A percentile compares a stretch with the other conserved stretches of the same genome.
Conservation (phyloP, 2,888 invertebrate genomes). For the Andrena fulva region DNA sequence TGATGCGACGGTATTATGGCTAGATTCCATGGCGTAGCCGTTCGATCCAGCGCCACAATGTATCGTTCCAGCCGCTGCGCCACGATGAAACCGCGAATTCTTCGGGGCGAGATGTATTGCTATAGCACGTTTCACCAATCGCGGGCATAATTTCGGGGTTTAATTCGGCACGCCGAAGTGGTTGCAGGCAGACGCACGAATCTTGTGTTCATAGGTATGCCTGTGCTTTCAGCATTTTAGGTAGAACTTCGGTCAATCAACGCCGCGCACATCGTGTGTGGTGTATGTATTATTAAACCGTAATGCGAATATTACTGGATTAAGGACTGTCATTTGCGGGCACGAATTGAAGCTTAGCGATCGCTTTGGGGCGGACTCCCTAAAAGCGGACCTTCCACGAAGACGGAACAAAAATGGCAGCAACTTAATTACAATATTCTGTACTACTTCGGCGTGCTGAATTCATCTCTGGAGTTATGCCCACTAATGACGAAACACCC, state of each 20-base stretch:
- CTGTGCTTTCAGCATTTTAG: too few relatives aligned
- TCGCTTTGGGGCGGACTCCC: neutral
- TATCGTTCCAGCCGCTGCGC: neutral
- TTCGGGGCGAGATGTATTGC: too few relatives aligned
- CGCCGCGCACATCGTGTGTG: too few relatives aligned
- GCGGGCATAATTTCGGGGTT: too few relatives aligned
- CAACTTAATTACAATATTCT: constrained; percentile 8
- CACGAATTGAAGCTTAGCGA: neutral
- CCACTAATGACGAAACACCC: neutral
- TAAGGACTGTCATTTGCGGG: neutral
- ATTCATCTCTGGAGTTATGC: neutral
- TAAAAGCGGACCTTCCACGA: neutral
- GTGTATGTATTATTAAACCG: too few relatives aligned
- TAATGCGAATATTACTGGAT: too few relatives aligned
- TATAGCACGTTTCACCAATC: too few relatives aligned
- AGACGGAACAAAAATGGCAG: neutral
- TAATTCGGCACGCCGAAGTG: too few relatives aligned
- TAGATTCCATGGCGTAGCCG: constrained; percentile 16
- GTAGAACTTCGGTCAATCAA: too few relatives aligned
- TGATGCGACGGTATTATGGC: constrained; percentile 60
- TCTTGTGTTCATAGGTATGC: too few relatives aligned
- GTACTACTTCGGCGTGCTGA: neutral
- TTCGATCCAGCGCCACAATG: neutral
- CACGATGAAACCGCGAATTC: too few relatives aligned
- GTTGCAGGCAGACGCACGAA: too few relatives aligned